These are phyloP conservation scores for Stegostoma tigrinum DNA, from an alignment of 2,113 vertebrate genomes.

Conservation along the genomic window DNA sequence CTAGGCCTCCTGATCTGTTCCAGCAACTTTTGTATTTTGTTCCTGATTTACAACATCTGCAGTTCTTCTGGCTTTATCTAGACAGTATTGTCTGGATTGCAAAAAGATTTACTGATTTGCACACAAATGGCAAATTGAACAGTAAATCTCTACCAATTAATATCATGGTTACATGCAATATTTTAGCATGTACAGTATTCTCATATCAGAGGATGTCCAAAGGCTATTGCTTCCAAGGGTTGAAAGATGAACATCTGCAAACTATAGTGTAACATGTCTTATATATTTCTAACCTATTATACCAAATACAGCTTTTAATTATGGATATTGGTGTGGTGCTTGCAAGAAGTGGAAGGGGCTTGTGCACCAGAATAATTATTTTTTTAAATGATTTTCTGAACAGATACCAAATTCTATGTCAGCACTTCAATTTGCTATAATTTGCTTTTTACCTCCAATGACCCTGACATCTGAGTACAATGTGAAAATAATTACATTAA, in stretches of 20 bases:
- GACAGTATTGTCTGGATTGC: neutral
- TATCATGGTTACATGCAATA: slow-evolving; percentile 2
- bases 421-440: neutral
- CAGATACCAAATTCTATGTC: neutral
- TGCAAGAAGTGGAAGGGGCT: neutral
- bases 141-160: neutral
- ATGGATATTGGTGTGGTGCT: neutral
- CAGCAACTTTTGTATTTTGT: no score
- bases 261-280: neutral
- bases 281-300: neutral
- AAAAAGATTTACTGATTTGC: slow-evolving; percentile 34
- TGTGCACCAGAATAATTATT: neutral
- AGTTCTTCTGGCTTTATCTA: neutral
- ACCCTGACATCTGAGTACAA: neutral
- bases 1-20: no score
- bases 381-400: neutral
- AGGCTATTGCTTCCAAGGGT: neutral
- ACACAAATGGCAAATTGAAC: slow-evolving; percentile 28
- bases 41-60: no score
- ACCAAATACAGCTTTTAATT: neutral
- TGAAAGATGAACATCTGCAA: slow-evolving; percentile 15
- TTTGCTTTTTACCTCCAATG: neutral
- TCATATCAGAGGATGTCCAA: neutral
- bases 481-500: neutral
- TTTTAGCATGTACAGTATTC: neutral